Conservation (phyloP, 2,113 vertebrate genomes). For the Corythaixoides concolor region DNA sequence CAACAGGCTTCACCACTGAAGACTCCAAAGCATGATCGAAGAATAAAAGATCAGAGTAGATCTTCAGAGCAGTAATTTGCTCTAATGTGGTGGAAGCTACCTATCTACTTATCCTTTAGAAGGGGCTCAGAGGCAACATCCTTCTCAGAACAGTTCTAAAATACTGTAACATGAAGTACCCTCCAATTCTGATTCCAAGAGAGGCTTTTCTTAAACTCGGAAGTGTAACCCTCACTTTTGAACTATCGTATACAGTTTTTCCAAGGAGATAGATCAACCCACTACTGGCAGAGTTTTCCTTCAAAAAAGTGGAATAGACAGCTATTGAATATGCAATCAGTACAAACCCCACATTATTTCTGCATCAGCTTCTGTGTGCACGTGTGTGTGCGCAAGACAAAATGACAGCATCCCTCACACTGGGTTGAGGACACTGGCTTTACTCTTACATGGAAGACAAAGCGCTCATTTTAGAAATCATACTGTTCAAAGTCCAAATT, state of each 20-base stretch:
- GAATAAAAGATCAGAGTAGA: not conserved
- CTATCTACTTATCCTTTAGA: not conserved
- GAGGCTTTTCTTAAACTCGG: not conserved
- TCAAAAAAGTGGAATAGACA: not conserved
- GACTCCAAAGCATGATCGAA: not conserved
- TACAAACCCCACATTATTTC: not conserved
- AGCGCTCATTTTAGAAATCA: not conserved
- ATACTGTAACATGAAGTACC: not conserved
- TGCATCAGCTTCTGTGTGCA: not conserved
- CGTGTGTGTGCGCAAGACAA: fast-evolving
- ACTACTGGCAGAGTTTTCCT: not conserved
- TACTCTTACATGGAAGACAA: not conserved
- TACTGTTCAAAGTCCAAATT: not conserved
- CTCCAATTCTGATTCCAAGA: not conserved
- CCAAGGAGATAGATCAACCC: not conserved
- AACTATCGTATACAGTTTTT: not conserved
- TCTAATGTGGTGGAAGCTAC: not conserved
- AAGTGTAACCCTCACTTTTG: fast-evolving
- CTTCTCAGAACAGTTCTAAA: not conserved
- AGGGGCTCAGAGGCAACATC: not conserved
- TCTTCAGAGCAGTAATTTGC: not conserved
- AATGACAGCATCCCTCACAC: not conserved
- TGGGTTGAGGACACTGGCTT: not conserved
- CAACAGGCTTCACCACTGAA: not conserved
- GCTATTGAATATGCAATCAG: not conserved